A percentile compares a stretch with the other conserved stretches of the same genome.
Conservation (phyloP, 2,888 invertebrate genomes). For the Harpalus rufipes region DNA sequence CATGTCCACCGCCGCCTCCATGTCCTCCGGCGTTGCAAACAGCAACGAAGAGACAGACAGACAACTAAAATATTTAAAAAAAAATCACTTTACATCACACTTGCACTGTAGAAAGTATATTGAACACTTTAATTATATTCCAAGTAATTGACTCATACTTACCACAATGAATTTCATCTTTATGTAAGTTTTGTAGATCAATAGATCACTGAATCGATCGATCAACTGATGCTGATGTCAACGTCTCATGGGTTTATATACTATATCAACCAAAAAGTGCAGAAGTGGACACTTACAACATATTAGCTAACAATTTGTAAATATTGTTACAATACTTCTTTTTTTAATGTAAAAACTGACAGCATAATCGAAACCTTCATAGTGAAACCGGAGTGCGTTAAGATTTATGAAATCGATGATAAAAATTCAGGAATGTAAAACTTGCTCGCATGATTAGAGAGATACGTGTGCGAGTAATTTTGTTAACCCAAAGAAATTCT, state of each 20-base stretch:
- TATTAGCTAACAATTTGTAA: conserved; percentile 32
- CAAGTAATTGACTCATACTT: conserved; percentile 1
- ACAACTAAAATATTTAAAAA: not conserved
- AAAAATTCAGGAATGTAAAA: conserved; percentile 11
- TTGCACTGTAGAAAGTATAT: no score
- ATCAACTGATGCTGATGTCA: conserved; percentile 25
- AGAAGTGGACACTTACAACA: conserved; percentile 23
- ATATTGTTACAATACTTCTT: conserved; percentile 10
- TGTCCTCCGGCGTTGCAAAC: conserved; percentile 27
- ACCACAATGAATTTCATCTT: conserved; percentile 51
- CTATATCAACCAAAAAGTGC: conserved; percentile 9
- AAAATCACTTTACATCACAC: no score
- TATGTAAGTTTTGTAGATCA: not conserved
- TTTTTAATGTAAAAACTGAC: conserved; percentile 25
- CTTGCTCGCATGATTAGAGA: conserved; percentile 28
- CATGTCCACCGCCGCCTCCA: conserved; percentile 4
- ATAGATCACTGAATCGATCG: conserved; percentile 1
- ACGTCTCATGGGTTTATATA: conserved; percentile 7
- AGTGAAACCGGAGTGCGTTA: conserved; percentile 23
- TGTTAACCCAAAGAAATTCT: conserved; percentile 10
- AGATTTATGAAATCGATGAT: conserved; percentile 28
- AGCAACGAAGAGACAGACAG: conserved; percentile 11
- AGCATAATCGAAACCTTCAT: conserved; percentile 26
- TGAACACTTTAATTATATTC: not conserved
- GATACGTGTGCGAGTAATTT: conserved; percentile 11